Evolutionary conservation across 1,140 invertebrate species (phyloP).

Genomic region (Kradibia gibbosae): DNA sequence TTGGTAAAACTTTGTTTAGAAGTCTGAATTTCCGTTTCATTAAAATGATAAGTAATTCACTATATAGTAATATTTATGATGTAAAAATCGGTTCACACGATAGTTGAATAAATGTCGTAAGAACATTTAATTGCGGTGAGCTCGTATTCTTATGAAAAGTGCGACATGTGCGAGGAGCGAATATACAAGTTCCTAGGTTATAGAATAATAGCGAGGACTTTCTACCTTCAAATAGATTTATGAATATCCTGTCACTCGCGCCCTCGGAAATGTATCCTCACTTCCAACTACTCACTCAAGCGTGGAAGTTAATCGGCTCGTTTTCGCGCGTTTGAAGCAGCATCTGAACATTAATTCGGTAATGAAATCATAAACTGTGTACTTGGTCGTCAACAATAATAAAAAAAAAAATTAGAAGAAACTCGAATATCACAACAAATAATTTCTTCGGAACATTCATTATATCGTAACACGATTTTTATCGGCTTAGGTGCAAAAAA

Average conservation of each 20-base stretch:
- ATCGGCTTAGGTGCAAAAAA: constrained; percentile 9
- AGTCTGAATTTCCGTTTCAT: no score
- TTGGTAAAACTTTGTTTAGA: no score
- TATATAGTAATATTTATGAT: not conserved
- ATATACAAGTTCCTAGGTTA: constrained; percentile 52
- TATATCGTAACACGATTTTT: constrained; percentile 26
- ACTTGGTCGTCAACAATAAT: not conserved
- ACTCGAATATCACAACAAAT: constrained; percentile 31
- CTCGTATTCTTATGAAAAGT: not conserved
- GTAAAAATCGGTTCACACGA: not conserved
- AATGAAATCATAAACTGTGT: constrained; percentile 33
- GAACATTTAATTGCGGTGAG: not conserved
- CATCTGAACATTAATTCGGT: constrained; percentile 18
- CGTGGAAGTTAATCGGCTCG: constrained; percentile 42
- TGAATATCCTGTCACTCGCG: constrained; percentile 63
- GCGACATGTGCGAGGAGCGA: not conserved
- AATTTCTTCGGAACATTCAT: constrained; percentile 27
- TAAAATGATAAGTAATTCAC: not conserved
- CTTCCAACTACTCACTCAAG: constrained; percentile 39
- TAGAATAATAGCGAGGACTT: constrained; percentile 69
- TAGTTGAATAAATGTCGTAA: not conserved
- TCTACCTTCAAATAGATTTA: constrained; percentile 72
- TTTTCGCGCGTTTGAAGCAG: constrained; percentile 42
- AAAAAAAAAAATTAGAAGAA: not conserved
- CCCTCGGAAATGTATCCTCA: constrained; percentile 1